Evolutionary conservation across 2,888 invertebrate genomes (phyloP).

Genomic region (Erpobdella octoculata): DNA sequence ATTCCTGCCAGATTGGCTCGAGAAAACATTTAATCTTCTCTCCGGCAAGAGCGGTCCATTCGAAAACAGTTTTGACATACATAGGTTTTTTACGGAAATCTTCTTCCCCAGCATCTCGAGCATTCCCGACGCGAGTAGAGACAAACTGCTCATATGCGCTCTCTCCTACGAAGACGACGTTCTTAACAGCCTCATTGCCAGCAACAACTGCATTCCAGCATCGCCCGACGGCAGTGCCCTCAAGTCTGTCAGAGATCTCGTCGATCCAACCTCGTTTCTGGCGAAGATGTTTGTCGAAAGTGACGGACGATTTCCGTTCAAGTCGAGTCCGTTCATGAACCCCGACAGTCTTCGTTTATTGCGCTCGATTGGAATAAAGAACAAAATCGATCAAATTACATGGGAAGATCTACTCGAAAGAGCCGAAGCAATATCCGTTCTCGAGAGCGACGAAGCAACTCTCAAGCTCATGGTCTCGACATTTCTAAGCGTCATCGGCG

Average conservation of each 20-base stretch:
- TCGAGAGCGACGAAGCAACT: conserved; percentile 11
- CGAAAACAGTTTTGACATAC: conserved; percentile 30
- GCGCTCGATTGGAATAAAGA: conserved; percentile 34
- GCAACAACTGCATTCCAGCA: conserved; percentile 39
- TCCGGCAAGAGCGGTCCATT: conserved; percentile 11
- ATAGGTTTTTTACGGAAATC: conserved; percentile 36
- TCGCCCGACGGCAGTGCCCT: conserved; percentile 38
- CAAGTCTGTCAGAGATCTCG: conserved; percentile 37
- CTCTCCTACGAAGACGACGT: conserved; percentile 39
- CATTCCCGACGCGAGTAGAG: conserved; percentile 31
- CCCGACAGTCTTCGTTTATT: conserved; percentile 31
- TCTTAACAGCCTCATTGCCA: conserved; percentile 31
- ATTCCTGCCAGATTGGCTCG: conserved; percentile 31
- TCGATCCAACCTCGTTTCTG: conserved; percentile 38
- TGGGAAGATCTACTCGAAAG: conserved; percentile 37
- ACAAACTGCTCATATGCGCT: conserved; percentile 37
- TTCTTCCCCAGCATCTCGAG: conserved; percentile 38
- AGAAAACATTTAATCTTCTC: not conserved
- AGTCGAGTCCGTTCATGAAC: conserved; percentile 24
- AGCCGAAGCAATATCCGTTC: conserved; percentile 29
- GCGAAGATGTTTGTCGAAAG: conserved; percentile 37
- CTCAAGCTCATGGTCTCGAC: conserved; percentile 15
- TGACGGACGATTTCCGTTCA: conserved; percentile 41
- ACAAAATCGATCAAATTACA: conserved; percentile 29
- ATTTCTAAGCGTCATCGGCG: conserved; percentile 6